Percentiles rank a stretch among this genome's conserved stretches.
These are phyloP conservation scores for Panagrolaimus sp. DNA, from an alignment of 1,140 invertebrate species.

Conservation along the genomic window DNA sequence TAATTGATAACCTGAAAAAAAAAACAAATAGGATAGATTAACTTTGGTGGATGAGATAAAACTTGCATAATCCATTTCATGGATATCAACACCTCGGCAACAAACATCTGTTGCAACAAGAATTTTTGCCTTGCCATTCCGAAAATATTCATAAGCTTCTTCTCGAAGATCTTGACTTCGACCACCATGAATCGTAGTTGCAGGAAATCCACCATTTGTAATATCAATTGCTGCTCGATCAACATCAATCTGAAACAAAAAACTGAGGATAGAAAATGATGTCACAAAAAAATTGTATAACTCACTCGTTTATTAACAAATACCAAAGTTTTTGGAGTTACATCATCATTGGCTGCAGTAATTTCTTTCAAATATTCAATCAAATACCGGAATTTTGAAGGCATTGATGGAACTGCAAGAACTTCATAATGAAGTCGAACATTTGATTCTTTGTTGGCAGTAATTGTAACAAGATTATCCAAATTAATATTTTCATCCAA, in stretches of 20 bases:
- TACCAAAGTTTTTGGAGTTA: background rate
- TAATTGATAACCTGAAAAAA: constrained; percentile 1
- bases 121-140: constrained; percentile 80
- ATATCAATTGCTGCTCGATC: background rate
- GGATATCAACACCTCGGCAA: constrained; percentile 89
- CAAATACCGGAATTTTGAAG: background rate
- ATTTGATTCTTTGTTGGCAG: background rate
- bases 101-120: constrained; percentile 88
- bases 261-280: too few species aligned
- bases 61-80: constrained; percentile 82
- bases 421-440: background rate
- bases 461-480: background rate
- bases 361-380: background rate
- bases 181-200: background rate
- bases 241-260: background rate
- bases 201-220: background rate
- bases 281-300: too few species aligned
- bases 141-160: constrained; percentile 82
- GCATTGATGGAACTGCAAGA: background rate
- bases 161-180: constrained; percentile 63
- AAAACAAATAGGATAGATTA: background rate
- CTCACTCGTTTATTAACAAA: background rate
- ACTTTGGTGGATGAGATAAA: too few species aligned
- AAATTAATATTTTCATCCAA: background rate
- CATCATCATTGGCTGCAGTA: background rate